A percentile compares a stretch with the other conserved stretches of the same genome.
Conservation (phyloP, 2,888 invertebrate genomes). For the Rhogogaster chlorosoma region DNA sequence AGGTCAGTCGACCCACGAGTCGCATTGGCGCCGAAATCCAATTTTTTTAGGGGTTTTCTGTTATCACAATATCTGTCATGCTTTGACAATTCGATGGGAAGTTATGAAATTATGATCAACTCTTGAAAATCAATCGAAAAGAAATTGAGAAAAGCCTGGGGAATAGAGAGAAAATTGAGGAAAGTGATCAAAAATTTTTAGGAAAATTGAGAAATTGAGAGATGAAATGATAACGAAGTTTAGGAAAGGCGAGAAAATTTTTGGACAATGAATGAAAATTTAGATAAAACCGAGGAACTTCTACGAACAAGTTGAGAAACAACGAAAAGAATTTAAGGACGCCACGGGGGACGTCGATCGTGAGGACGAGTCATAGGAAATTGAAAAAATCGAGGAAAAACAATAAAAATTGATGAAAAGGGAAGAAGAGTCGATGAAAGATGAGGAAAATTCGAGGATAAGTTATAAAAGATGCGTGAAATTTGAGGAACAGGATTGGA, state of each 20-base stretch:
- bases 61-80: background rate
- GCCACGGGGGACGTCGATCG: background rate
- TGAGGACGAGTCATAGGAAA: background rate
- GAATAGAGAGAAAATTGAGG: background rate
- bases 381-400: background rate
- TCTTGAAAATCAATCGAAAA: background rate
- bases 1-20: constrained; percentile 18
- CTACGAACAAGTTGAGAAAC: background rate
- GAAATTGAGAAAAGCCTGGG: background rate
- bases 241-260: background rate
- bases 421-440: background rate
- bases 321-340: background rate
- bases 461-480: no score
- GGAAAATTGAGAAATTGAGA: background rate
- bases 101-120: background rate
- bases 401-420: background rate
- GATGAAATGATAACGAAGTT: background rate
- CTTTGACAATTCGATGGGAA: background rate
- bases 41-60: background rate
- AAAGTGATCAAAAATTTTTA: background rate
- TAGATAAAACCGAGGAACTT: background rate
- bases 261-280: background rate
- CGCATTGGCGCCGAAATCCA: constrained; percentile 3
- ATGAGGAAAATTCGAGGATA: background rate
- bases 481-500: no score